Evolutionary conservation across 2,797 vertebrate species (phyloP), one percentile per base, ranked within the genome.

Genomic region (Peromyscus eremicus): DNA sequence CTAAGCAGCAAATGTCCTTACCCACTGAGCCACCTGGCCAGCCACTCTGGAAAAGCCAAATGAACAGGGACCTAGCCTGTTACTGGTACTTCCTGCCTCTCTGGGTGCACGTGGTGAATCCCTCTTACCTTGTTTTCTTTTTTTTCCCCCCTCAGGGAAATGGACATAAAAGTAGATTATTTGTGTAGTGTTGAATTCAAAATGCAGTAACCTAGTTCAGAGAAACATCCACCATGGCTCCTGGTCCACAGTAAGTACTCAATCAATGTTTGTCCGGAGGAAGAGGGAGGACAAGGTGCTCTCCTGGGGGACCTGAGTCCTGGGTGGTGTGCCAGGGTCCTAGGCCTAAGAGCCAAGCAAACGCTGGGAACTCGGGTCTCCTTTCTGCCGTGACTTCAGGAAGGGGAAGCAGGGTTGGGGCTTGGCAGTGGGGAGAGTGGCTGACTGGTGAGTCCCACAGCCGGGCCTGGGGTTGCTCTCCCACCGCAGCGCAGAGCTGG

Each of bases 361-460:
- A 5, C 2, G 0, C 80, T 13, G 3, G 96, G 71, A 96, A 85
- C 82, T 13, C 5, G 57, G 77, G 27, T 62, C 79, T 95, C 27
- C 87, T 86, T 49, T 91, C 95, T 97, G 87, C 80, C 68, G 86
- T 97, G 97, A 97, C 95, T 95, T 76, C 0, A 0, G 91, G 94
- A 97, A 97, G 68, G 83, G 96, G 98, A 98, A 98, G 70, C 49
- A 0, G 89, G 49, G 40, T 75, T 95, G 92, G 92, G 93, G 86
- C 62, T 93, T 92, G 95, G 89, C 91, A 79, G 62, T 70, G 23
- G 43, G 83, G 49, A 4, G 8, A 68, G 57, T 49, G 95, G 92
- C 76, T 7, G 46, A 0, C n/a, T 95, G 97, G 96, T 4, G 68
- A 86, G 73, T 87, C 95, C 97, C 96, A 86, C 80, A 95, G 91